Evolutionary conservation across 2,888 invertebrate genomes (phyloP).

Genomic region (Chrysolina haemoptera): DNA sequence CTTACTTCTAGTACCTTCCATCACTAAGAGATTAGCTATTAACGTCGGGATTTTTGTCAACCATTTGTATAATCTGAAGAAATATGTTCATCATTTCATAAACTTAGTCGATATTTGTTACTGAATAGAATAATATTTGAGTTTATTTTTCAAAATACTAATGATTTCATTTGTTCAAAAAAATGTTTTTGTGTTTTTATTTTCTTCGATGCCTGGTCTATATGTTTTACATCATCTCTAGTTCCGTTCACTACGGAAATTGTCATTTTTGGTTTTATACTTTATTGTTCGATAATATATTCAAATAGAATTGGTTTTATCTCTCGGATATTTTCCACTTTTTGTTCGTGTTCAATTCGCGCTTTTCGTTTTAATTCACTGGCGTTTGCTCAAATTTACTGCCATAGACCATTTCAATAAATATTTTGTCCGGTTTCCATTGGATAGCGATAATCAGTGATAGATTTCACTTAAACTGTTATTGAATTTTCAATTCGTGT

Average conservation of each 20-base stretch:
- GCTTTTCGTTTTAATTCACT: conserved; percentile 13
- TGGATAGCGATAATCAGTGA: not conserved
- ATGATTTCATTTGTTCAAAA: no score
- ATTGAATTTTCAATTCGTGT: not conserved
- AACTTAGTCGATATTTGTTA: no score
- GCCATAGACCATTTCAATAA: not conserved
- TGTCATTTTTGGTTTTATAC: conserved; percentile 9
- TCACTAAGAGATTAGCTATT: no score
- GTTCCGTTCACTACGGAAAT: conserved; percentile 1
- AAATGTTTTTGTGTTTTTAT: no score
- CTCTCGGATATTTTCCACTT: conserved; percentile 10
- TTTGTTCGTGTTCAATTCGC: conserved; percentile 9
- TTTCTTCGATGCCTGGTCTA: not conserved
- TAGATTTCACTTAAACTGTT: not conserved
- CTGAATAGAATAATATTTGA: no score
- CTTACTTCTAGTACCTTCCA: no score
- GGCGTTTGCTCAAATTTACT: not conserved
- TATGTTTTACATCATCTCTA: not conserved
- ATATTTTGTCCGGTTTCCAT: conserved; percentile 3
- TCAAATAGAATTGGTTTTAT: conserved; percentile 8
- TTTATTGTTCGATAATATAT: conserved; percentile 7
- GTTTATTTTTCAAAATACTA: no score
- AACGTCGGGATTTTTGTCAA: no score
- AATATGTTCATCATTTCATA: no score
- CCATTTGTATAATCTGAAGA: no score